Base-by-base conservation (phyloP, 1,140 invertebrate species). In the Eubasilissa regina region DNA sequence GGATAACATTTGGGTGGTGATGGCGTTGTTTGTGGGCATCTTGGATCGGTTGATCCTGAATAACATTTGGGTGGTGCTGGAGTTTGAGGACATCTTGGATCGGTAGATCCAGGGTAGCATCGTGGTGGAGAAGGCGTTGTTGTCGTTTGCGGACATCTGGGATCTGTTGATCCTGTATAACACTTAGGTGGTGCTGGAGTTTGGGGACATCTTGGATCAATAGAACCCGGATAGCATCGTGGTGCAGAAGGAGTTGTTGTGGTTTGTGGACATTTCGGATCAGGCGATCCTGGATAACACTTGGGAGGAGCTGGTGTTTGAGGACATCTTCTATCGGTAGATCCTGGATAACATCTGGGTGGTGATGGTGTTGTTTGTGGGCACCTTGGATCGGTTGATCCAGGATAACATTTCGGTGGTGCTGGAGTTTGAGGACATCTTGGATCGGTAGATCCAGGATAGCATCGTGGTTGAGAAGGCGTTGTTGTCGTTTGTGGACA, bases 301-400 rank as follows among this genome's bases (percentile, higher is more conserved):
- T 78, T 78, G 11, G 84, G 84, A 53, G 83, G 83, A 10, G 84
- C 47, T 25, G 76, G 77, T 70, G 83, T 84, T 72, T 81, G 58
- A 1, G 84, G 84, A 79, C 85, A 87, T n/a, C 85, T 78, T 9
- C 83, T 83, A 78, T 87, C 86, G n/a, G 70, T 84, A 8, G 84
- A 84, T 44, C 86, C 85, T 4, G 84, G 35, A 74, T 15, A 19
- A 82, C 84, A 8, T 81, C 80, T 44, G 6, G 86, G 86, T 19
- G 80, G 15, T 17, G 84, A 76, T 4, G 84, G 80, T n/a, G 85
- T 85, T 72, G 88, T 85, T 78, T 84, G 85, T 13, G 88, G 87
- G 84, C 89, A 90, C 15, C 88, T 81, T 21, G 89, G 85, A 84
- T 91, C 87, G 3, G 68, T 83, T 7, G 80, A 85, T 19, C 87